Evolutionary conservation across 2,797 vertebrate species (phyloP).

Genomic region (Sebastes taczanowskii): DNA sequence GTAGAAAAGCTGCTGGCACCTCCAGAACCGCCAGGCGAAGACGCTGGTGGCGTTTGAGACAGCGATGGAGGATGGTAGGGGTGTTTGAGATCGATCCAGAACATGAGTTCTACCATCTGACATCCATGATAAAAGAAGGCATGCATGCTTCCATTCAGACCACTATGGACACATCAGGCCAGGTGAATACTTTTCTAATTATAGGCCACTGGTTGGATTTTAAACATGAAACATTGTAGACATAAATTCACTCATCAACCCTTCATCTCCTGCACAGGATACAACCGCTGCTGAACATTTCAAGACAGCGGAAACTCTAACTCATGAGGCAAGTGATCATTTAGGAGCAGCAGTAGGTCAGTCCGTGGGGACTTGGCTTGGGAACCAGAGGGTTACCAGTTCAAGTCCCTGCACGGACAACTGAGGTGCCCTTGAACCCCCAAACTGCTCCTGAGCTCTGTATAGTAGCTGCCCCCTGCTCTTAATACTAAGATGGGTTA

Average conservation of each 20-base stretch:
- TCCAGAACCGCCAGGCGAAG: slow-evolving; percentile 1
- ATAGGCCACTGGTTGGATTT: not conserved
- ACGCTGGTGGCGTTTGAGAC: slow-evolving; percentile 73
- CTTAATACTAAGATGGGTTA: not conserved
- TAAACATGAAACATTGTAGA: not conserved
- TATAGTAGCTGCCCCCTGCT: not conserved
- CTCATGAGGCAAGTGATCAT: slow-evolving; percentile 44
- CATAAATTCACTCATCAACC: not conserved
- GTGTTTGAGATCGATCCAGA: slow-evolving; percentile 82
- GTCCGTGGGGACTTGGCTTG: too few relatives aligned
- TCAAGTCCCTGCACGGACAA: not conserved
- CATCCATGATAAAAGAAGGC: slow-evolving; percentile 81
- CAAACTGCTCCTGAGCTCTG: not conserved
- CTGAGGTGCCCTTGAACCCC: not conserved
- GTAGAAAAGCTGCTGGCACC: not conserved
- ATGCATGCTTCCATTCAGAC: slow-evolving; percentile 73
- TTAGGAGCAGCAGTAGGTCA: not conserved
- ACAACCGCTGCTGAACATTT: slow-evolving; percentile 55
- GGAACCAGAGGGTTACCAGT: not conserved
- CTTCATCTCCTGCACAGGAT: slow-evolving; percentile 39
- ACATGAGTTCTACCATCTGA: slow-evolving; percentile 79
- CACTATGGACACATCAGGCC: slow-evolving; percentile 53
- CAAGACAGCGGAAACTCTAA: slow-evolving; percentile 53
- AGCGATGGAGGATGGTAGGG: slow-evolving; percentile 79
- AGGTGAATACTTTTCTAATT: slow-evolving; percentile 57